Base-by-base conservation (phyloP, 2,113 vertebrate species). In the Amazona vittata region DNA sequence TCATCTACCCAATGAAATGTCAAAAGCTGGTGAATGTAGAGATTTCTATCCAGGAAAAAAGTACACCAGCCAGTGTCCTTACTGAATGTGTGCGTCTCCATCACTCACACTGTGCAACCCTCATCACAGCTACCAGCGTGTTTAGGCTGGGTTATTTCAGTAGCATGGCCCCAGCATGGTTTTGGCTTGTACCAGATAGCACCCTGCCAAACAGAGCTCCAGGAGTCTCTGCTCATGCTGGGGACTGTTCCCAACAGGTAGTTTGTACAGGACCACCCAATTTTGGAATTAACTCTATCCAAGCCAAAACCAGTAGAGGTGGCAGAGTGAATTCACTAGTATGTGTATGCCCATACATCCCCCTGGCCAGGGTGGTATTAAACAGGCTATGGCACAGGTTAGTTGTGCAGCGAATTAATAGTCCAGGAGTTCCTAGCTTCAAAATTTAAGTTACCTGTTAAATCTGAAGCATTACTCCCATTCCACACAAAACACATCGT, bases 201-300 rank as follows among this genome's bases (percentile, higher is more conserved):
- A 12, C 53, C 71, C 29, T 96, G 94, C 79, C 94, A 95, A 94
- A 50, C 65, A 35, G 78, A 88, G 44, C 63, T 77, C 62, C 88
- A 83, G 79, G 71, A 96, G 63, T 29, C 3, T 29, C 2, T 55
- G 62, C 43, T 46, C 78, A 15, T 29, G 81, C 35, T 76, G 80
- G 14, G 13, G 67, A 12, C 18, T 29, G 28, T 25, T 94, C 90
- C 53, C 64, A 37, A 7, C 21, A 74, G 19, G 35, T 35, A 73
- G 2, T 6, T 35, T 62, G 18, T 57, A n/a, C 0, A 0, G 52
- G 82, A 91, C 59, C 57, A 95, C 85, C 70, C 71, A 14, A 4
- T 19, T 57, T 12, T 28, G 68, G 49, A 43, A 78, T 87, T 84
- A 91, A 87, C 84, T 52, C 78, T 29, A 2, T 59, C 65, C 41